Conservation (phyloP, 2,888 invertebrate species). For the Acronicta aceris region DNA sequence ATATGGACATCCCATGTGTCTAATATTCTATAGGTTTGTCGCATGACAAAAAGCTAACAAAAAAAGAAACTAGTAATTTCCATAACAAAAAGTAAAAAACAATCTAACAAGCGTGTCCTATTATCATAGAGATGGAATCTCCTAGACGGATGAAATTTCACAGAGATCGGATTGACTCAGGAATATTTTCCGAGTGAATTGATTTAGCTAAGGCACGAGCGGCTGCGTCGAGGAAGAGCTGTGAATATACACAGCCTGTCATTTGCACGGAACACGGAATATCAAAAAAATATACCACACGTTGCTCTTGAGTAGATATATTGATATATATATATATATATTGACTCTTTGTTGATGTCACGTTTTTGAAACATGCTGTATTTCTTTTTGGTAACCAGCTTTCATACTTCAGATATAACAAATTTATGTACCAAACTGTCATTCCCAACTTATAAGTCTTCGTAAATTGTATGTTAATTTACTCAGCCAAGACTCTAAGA, state of each 20-base stretch:
- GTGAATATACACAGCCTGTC: conserved; percentile 25
- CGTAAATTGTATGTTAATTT: conserved; percentile 82
- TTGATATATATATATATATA: too few species aligned
- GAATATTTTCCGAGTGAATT: conserved; percentile 53
- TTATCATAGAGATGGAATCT: conserved; percentile 53
- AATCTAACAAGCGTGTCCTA: conserved; percentile 34
- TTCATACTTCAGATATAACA: conserved; percentile 19
- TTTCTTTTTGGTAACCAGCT: conserved; percentile 6
- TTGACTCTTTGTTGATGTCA: too few species aligned
- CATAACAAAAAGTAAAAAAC: conserved; percentile 11
- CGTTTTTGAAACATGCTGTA: too few species aligned
- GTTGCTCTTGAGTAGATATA: background rate
- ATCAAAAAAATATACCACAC: conserved; percentile 4
- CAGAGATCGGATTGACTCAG: conserved; percentile 45
- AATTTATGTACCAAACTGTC: conserved; percentile 53
- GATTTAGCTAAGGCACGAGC: conserved; percentile 41
- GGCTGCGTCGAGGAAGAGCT: conserved; percentile 31
- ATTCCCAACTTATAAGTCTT: conserved; percentile 61
- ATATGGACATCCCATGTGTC: too few species aligned
- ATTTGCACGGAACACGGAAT: conserved; percentile 29
- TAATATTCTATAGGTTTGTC: too few species aligned
- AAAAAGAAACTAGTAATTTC: background rate
- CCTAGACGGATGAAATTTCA: conserved; percentile 48
- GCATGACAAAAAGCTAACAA: too few species aligned
- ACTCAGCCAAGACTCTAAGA: conserved; percentile 66